Base-by-base conservation (phyloP, 1,140 invertebrate genomes). In the Psix sp. region DNA sequence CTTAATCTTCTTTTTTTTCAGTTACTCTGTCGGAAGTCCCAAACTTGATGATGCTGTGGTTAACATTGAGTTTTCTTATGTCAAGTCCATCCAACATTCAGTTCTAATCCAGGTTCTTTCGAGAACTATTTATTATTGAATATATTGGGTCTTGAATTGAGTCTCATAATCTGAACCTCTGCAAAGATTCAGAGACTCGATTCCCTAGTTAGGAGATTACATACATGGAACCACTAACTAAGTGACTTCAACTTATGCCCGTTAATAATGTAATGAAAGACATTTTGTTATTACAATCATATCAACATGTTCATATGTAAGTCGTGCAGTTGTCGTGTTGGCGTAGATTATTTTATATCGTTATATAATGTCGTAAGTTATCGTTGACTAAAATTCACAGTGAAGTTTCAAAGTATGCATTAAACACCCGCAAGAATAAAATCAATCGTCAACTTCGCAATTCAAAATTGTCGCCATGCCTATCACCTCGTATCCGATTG, bases 201-300 rank as follows among this genome's bases (percentile, higher is more conserved):
- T 7, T 29, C 26, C 2, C n/a, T n/a, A n/a, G n/a, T n/a, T n/a
- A n/a, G n/a, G n/a, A n/a, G n/a, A n/a, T n/a, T n/a, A n/a, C n/a
- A n/a, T n/a, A n/a, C n/a, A n/a, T n/a, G n/a, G n/a, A n/a, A n/a
- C n/a, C n/a, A n/a, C n/a, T 63, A 49, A 45, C 35, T 77, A 78
- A 57, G 59, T 70, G 65, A 77, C 78, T 80, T 82, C 59, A 81
- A 80, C 77, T 83, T 52, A 57, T 74, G 63, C 60, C 78, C 52
- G 62, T 84, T 79, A 79, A 78, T 83, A 82, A 81, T 83, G 59
- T 84, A 83, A 82, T 85, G 83, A 85, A 85, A 85, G 82, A 85
- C 83, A 70, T 81, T 78, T 82, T 68, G 48, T 82, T 73, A 80
- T 62, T 77, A 77, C 74, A 75, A 74, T 79, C 81, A 77, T 70